Evolutionary conservation across 2,113 vertebrate genomes (phyloP).

Genomic region (Sitta europaea): DNA sequence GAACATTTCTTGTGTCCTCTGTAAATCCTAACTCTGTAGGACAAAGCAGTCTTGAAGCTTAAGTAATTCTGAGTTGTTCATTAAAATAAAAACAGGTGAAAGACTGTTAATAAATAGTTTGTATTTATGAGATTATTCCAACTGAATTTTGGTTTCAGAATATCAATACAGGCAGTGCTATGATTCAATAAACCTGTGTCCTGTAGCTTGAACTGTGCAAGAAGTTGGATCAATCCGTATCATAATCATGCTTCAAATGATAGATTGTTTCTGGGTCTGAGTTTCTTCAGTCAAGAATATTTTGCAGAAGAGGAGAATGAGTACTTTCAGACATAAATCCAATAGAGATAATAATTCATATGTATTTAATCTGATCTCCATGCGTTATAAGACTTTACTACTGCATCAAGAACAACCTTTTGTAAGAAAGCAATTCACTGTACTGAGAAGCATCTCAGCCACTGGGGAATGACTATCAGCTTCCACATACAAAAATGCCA

Average conservation of each 20-base stretch:
- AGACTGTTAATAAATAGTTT: not conserved
- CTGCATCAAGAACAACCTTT: constrained; percentile 51
- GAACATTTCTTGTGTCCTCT: not conserved
- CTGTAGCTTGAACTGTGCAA: constrained; percentile 55
- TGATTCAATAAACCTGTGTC: constrained; percentile 62
- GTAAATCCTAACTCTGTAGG: not conserved
- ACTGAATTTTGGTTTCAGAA: constrained; percentile 48
- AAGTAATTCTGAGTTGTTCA: not conserved
- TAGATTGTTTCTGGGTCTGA: constrained; percentile 67
- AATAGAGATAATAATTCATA: constrained; percentile 67
- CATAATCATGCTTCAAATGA: constrained; percentile 69
- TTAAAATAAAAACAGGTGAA: not conserved
- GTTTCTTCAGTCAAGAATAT: constrained; percentile 68
- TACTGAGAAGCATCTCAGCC: constrained; percentile 55
- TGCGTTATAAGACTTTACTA: constrained; percentile 43
- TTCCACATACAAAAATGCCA: constrained; percentile 36
- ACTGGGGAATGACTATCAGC: constrained; percentile 14
- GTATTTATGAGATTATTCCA: constrained; percentile 37
- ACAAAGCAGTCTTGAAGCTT: not conserved
- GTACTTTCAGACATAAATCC: constrained; percentile 67
- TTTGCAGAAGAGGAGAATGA: constrained; percentile 70
- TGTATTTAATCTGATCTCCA: constrained; percentile 69
- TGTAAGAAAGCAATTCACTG: constrained; percentile 51
- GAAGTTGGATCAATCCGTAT: constrained; percentile 58
- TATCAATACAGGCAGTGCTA: constrained; percentile 39